Percentiles rank a stretch among this genome's conserved stretches.
phyloP scores from a whole-genome alignment of 2,888 invertebrate species.

The Sphecodes monilicornis region DNA sequence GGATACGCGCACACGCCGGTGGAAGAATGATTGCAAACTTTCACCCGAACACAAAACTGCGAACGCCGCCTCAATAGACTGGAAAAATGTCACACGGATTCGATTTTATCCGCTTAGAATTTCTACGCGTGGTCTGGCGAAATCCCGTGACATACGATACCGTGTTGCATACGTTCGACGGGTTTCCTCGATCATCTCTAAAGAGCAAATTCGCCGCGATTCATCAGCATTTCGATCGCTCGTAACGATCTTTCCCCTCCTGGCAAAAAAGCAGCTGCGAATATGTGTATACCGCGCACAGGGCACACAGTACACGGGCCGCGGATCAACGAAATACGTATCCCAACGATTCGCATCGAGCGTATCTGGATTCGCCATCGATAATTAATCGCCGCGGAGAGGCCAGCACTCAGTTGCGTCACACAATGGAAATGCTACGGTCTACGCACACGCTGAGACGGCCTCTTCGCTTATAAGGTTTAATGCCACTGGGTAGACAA shows the following conservation, averaged over 20 bases:
- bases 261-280: constrained; percentile 13
- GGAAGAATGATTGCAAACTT: constrained; percentile 1
- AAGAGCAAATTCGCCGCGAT: constrained; percentile 17
- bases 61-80: neutral
- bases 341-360: constrained; percentile 30
- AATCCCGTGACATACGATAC: neutral
- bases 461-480: constrained; percentile 63
- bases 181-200: constrained; percentile 32
- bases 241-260: constrained; percentile 18
- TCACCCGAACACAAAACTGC: neutral
- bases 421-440: constrained; percentile 62
- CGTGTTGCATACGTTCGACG: neutral
- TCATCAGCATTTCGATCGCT: constrained; percentile 35
- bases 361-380: constrained; percentile 54
- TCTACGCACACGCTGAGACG: constrained; percentile 45
- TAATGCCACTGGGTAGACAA: constrained; percentile 57
- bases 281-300: constrained; percentile 10
- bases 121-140: constrained; percentile 7
- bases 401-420: constrained; percentile 51
- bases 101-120: constrained; percentile 1
- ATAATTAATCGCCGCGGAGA: constrained; percentile 63
- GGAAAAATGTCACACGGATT: neutral
- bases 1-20: neutral
- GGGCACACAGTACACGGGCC: too few relatives aligned
- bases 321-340: constrained; percentile 51